Evolutionary conservation across 2,888 invertebrate species (phyloP), one percentile per base, ranked within the genome.

Genomic region (Monochamus alternatus): DNA sequence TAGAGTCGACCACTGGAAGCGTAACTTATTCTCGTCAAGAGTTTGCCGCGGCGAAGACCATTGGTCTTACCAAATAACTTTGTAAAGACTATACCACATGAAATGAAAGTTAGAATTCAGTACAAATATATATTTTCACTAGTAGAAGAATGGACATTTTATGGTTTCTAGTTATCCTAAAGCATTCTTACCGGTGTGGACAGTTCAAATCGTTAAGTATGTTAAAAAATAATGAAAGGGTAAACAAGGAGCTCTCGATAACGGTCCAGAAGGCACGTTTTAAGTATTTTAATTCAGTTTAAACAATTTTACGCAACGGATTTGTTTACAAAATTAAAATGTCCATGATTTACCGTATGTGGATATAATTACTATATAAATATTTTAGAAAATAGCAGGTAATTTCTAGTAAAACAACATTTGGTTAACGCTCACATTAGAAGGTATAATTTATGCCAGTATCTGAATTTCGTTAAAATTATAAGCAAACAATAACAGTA

Each of bases 381-480:
- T 69, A 69, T 44, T 55, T 52, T 43, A 60, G 60, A 68, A 69
- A 69, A 69, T 69, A 47, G 22, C 60, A 69, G 60, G 69, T 69
- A 69, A 69, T 69, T 69, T 69, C 69, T 69, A 60, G 60, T 69
- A 69, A 69, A 69, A 69, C 69, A 69, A 69, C 69, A 69, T 69
- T 69, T 69, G 69, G 69, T 69, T 69, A 69, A 69, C 69, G 69
- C 69, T 69, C 47, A 47, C 10, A 59, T 60, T 51, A 22, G 30
- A 31, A 59, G 31, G 69, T 47, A 69, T 69, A 60, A 69, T 60
- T 69, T 69, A 69, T 60, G 22, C 58, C 43, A 47, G 44, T n/a
- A 47, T 44, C 59, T 60, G 72, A 79, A 75, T 75, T 76, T 75
- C 68, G 79, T 72, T 79, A 76, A 79, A 67, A 79, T 75, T 52